These are phyloP conservation scores for Eremophila alpestris DNA, from an alignment of 2,797 vertebrate genomes.

Conservation along the genomic window DNA sequence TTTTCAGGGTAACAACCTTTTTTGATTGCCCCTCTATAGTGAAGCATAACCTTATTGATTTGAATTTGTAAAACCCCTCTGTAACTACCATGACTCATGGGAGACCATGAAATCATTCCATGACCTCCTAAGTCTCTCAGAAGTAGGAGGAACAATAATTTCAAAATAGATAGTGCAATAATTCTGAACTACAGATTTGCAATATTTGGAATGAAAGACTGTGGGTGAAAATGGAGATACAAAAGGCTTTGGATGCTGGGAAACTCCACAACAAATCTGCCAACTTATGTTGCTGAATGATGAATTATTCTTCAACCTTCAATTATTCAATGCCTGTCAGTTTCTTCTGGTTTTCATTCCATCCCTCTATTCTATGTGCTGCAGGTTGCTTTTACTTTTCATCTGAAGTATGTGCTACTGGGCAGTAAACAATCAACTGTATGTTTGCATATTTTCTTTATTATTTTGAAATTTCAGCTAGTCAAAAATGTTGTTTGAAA, in stretches of 20 bases:
- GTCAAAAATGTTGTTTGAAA: background rate
- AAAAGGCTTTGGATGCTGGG: background rate
- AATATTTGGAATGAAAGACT: background rate
- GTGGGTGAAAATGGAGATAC: background rate
- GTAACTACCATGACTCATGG: background rate
- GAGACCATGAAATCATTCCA: background rate
- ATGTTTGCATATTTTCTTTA: background rate
- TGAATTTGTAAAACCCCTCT: conserved; percentile 27
- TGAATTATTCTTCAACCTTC: background rate
- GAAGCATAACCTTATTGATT: conserved; percentile 32
- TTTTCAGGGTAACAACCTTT: background rate
- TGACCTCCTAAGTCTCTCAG: conserved; percentile 4
- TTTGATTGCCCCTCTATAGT: background rate
- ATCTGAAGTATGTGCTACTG: background rate
- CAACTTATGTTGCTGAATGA: background rate
- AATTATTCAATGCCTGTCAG: background rate
- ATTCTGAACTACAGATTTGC: background rate
- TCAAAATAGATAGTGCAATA: background rate
- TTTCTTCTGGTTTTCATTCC: background rate
- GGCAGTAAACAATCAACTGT: background rate
- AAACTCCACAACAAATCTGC: background rate
- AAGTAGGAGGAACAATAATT: conserved; percentile 6
- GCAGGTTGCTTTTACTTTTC: background rate
- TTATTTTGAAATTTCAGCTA: conserved; percentile 2
- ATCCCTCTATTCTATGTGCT: background rate